Conservation (phyloP, 1,140 invertebrate genomes). For the Scylla paramamosain region DNA sequence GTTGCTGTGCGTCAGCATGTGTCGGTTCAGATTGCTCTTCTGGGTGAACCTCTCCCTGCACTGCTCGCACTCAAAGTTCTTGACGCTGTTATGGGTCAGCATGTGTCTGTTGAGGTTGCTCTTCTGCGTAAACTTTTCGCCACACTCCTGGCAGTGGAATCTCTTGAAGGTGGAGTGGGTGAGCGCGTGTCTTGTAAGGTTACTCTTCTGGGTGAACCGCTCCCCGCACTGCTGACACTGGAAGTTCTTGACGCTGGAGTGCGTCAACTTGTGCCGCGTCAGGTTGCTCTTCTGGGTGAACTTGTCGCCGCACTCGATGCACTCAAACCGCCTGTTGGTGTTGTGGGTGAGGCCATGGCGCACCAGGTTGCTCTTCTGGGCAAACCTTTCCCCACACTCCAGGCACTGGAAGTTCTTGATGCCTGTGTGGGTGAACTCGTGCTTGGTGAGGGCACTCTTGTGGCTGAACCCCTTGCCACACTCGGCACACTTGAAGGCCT, state of each 20-base stretch:
- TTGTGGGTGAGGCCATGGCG: background rate
- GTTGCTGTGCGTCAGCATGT: background rate
- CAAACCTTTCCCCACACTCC: conserved; percentile 32
- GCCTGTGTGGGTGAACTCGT: background rate
- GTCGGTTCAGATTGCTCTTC: conserved; percentile 13
- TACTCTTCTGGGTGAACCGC: background rate
- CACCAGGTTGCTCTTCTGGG: conserved; percentile 19
- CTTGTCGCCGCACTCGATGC: background rate
- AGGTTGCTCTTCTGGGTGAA: conserved; percentile 38
- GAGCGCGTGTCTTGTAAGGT: background rate
- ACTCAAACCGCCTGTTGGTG: conserved; percentile 14
- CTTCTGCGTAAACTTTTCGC: conserved; percentile 7
- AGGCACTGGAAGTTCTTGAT: conserved; percentile 31
- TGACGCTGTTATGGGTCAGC: background rate
- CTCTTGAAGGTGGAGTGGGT: background rate
- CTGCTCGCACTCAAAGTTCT: conserved; percentile 17
- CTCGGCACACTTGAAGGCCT: background rate
- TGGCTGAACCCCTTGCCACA: conserved; percentile 25
- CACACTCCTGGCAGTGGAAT: conserved; percentile 4
- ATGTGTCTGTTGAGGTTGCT: background rate
- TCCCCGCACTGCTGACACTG: conserved; percentile 29
- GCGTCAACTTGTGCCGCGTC: background rate
- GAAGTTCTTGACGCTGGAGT: conserved; percentile 29
- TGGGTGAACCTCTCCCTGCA: conserved; percentile 27
- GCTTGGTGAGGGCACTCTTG: conserved; percentile 2